phyloP scores from a whole-genome alignment of 2,113 vertebrate species.

The Okapia johnstoni region DNA sequence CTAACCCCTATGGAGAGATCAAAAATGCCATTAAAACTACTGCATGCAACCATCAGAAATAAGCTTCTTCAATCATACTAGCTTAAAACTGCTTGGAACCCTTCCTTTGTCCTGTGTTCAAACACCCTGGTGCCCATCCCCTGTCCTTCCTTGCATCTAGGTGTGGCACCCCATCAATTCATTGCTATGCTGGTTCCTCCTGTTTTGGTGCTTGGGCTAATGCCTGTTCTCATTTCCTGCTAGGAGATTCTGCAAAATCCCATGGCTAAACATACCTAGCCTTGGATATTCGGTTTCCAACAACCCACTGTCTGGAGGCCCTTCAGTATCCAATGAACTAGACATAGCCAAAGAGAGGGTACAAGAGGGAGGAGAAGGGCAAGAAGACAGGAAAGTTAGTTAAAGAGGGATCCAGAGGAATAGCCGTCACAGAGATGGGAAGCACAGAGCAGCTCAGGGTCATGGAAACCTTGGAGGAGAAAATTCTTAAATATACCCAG shows the following conservation, averaged over 20 bases:
- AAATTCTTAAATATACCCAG: neutral
- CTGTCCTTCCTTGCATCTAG: neutral
- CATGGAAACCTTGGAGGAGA: neutral
- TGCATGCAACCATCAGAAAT: neutral
- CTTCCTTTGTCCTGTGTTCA: neutral
- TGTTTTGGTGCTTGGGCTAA: neutral
- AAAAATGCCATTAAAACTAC: neutral
- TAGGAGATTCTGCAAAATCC: neutral
- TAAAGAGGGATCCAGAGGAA: neutral
- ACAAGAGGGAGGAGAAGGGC: neutral
- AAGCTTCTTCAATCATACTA: neutral
- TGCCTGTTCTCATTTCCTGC: neutral
- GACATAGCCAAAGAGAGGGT: neutral
- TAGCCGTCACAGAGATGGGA: neutral
- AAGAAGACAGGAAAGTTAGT: neutral
- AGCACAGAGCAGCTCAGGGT: neutral
- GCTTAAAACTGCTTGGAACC: neutral
- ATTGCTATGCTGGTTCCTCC: neutral
- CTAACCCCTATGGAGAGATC: neutral
- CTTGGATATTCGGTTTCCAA: neutral
- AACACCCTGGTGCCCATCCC: neutral
- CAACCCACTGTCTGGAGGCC: neutral
- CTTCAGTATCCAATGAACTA: neutral
- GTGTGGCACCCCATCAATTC: neutral
- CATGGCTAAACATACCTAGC: neutral